Conservation (phyloP, 2,113 vertebrate species). For the Spermophilus dauricus region DNA sequence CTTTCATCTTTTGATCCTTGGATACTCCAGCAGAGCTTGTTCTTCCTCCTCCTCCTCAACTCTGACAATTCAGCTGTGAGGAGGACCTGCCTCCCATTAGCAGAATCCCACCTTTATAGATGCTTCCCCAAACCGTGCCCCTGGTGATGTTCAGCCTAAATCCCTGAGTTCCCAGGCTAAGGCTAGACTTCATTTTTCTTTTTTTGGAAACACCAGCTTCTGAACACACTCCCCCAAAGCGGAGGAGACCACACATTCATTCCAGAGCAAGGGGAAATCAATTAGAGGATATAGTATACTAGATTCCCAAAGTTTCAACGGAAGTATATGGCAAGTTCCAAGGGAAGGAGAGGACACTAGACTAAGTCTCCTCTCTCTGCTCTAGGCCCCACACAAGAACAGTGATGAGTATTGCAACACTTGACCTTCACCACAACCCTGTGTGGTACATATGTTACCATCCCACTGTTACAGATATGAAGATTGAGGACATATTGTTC, state of each 20-base stretch:
- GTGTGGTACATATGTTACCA: neutral
- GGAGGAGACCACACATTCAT: neutral
- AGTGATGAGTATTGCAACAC: neutral
- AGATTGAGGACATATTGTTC: neutral
- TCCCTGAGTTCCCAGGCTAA: slow-evolving; percentile 4
- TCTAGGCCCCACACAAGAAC: neutral
- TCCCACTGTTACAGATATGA: neutral
- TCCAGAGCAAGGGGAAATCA: neutral
- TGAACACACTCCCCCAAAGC: neutral
- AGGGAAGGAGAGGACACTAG: neutral
- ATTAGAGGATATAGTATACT: neutral
- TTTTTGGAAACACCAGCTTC: slow-evolving; percentile 27
- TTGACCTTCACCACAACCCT: neutral
- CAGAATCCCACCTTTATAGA: neutral
- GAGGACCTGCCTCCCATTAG: neutral
- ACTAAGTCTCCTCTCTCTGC: neutral
- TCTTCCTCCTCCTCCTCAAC: neutral
- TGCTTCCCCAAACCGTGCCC: neutral
- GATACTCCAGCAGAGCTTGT: neutral
- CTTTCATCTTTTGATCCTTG: slow-evolving; percentile 9
- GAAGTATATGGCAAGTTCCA: neutral
- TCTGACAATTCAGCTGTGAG: neutral
- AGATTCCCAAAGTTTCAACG: neutral
- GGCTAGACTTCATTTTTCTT: neutral
- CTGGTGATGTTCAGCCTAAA: neutral